A percentile compares a stretch with the other conserved stretches of the same genome.
Evolutionary conservation across 2,888 invertebrate species (phyloP).

Genomic region (Fabriciana adippe): DNA sequence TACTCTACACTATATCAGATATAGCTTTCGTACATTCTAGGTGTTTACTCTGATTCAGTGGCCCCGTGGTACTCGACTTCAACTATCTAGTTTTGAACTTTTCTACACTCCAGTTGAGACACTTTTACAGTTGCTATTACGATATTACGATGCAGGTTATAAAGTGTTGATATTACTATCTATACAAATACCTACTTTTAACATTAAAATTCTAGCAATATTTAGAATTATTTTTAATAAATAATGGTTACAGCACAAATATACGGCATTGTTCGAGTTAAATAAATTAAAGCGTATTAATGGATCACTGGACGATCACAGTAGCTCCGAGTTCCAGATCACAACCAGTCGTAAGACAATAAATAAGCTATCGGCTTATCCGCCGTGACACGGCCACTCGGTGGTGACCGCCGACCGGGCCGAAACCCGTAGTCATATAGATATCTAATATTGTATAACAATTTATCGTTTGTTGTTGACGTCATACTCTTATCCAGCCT

Average conservation of each 20-base stretch:
- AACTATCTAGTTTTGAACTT: conserved; percentile 13
- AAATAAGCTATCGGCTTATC: not conserved
- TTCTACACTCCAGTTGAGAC: conserved; percentile 23
- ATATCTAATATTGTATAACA: conserved; percentile 24
- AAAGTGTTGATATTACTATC: conserved; percentile 14
- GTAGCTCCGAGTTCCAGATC: not conserved
- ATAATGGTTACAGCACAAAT: conserved; percentile 28
- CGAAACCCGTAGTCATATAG: conserved; percentile 14
- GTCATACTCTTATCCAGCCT: conserved; percentile 30
- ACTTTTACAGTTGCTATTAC: conserved; percentile 18
- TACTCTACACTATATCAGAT: conserved; percentile 6
- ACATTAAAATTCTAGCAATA: conserved; percentile 10
- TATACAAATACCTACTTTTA: conserved; percentile 1
- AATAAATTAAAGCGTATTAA: conserved; percentile 8
- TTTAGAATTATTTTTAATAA: conserved; percentile 24
- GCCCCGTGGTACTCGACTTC: not conserved
- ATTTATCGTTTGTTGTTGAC: conserved; percentile 35
- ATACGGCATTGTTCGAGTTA: conserved; percentile 4
- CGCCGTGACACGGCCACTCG: not conserved
- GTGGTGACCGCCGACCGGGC: not conserved
- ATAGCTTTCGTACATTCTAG: conserved; percentile 22
- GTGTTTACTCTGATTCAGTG: conserved; percentile 6
- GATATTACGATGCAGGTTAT: conserved; percentile 1
- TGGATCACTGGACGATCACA: conserved; percentile 7
- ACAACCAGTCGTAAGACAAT: conserved; percentile 13